These are phyloP conservation scores for Ariolimax columbianus DNA, from an alignment of 2,888 invertebrate species.

Conservation along the genomic window DNA sequence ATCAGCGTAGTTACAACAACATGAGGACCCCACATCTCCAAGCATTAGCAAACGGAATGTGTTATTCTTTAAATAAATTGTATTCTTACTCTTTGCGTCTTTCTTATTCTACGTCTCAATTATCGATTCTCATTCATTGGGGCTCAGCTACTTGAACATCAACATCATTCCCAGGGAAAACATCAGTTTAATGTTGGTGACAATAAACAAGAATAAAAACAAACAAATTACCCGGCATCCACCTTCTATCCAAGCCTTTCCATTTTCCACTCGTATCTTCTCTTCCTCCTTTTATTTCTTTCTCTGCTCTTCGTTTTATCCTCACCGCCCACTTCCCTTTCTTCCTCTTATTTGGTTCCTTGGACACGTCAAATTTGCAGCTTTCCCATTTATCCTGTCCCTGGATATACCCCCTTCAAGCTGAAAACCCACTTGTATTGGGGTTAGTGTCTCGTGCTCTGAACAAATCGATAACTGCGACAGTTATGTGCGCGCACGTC, in stretches of 20 bases:
- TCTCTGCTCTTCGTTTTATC: not conserved
- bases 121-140: not conserved
- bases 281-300: not conserved
- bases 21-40: too few species aligned
- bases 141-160: not conserved
- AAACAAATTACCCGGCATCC: not conserved
- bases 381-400: slow-evolving; percentile 10
- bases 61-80: too few species aligned
- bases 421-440: slow-evolving; percentile 7
- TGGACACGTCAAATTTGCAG: not conserved
- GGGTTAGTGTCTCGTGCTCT: not conserved
- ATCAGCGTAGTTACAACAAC: too few species aligned
- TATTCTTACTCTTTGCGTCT: not conserved
- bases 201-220: not conserved
- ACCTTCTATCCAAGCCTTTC: not conserved
- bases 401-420: not conserved
- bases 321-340: not conserved
- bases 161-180: not conserved
- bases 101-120: not conserved
- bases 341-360: not conserved
- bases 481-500: slow-evolving; percentile 5
- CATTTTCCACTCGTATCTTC: not conserved
- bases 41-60: too few species aligned
- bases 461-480: slow-evolving; percentile 10
- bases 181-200: not conserved